Evolutionary conservation across 2,113 vertebrate species (phyloP).

Genomic region (Apistogramma diplotaenia): DNA sequence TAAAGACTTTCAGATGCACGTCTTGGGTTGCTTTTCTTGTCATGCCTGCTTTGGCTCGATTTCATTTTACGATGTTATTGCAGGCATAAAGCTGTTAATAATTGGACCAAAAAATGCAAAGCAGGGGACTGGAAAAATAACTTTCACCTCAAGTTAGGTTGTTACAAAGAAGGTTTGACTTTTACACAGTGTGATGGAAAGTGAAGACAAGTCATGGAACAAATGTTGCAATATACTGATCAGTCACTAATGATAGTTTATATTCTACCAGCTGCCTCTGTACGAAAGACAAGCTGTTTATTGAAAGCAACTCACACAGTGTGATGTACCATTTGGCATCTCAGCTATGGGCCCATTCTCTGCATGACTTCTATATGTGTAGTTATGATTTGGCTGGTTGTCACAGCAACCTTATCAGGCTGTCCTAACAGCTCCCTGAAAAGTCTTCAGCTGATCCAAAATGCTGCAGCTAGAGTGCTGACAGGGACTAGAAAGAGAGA

Average conservation of each 20-base stretch:
- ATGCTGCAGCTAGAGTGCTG: too few species aligned
- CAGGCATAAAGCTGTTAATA: background rate
- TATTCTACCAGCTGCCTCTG: too few species aligned
- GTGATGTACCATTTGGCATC: background rate
- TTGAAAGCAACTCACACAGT: background rate
- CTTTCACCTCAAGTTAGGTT: background rate
- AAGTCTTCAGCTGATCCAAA: too few species aligned
- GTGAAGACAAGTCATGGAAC: background rate
- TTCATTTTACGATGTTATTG: background rate
- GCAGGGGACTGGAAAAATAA: background rate
- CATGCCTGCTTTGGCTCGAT: slow-evolving; percentile 65
- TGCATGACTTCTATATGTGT: background rate
- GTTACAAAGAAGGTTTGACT: background rate
- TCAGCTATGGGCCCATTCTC: background rate
- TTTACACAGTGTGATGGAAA: background rate
- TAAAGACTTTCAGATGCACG: background rate
- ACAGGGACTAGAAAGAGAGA: too few species aligned
- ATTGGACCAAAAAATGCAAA: background rate
- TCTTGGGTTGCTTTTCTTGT: slow-evolving; percentile 45
- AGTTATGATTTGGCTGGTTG: background rate
- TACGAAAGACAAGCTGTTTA: background rate
- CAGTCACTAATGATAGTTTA: background rate
- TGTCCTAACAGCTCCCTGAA: too few species aligned
- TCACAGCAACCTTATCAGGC: background rate
- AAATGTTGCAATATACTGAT: background rate